Base-by-base conservation (phyloP, 1,140 invertebrate species). In the Orius insidiosus region DNA sequence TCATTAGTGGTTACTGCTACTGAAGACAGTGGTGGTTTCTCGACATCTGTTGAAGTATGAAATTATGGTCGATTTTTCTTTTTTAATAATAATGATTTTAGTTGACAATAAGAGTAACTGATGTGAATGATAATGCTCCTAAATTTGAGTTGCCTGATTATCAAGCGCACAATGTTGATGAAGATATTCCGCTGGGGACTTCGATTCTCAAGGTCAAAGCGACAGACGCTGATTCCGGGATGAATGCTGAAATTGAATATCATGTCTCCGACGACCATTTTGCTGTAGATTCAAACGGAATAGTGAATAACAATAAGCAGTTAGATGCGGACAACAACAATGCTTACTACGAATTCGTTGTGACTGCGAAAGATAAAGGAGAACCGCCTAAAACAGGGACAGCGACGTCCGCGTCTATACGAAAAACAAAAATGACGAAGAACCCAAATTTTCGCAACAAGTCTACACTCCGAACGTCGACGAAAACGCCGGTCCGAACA, bases 391-490 rank as follows among this genome's bases (percentile, higher is more conserved):
- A 90, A 59, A 89, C 82, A 2, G 88, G 88, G 15, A 85, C 84
- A 1, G 87, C 88, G 0, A 93, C 87, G 87, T 93, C 6, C 71
- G 89, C 44, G 80, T 94, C 49, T 94, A 93, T 59, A 94, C 89
- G 3, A 92, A 93, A 58, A 94, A 93, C 58, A 92, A 90, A 65
- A 94, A 94, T 62, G 89, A 94, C 58, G 89, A 93, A 66, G 85
- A 92, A 60, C 89, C 89, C 0, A 93, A 92, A 63, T 94, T 93
- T 62, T 92, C 86, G 1, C 89, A 94, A 54, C 86, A 92, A 68
- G 89, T 94, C 0, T 94, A 94, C 59, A 93, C 88, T 1, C 88
- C 89, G 0, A 94, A 93, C 64, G 87, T 93, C 1, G 88, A 94
- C 61, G 89, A 93, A 63, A 94, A 93, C 62, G 88, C 88, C 9